Base-by-base conservation (phyloP, 2,797 vertebrate species). In the Oryzias sinensis region DNA sequence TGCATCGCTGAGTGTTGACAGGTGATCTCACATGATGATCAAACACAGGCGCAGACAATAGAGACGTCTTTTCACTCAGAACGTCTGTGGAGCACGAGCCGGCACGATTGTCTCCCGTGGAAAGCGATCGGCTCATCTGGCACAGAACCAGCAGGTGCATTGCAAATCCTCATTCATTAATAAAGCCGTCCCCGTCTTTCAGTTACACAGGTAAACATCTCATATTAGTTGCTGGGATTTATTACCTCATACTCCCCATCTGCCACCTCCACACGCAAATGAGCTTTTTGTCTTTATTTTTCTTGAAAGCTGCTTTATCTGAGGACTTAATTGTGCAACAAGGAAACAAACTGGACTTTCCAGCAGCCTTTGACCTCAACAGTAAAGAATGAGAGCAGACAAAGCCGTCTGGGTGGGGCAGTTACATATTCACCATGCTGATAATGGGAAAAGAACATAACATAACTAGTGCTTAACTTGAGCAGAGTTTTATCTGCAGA, bases 101-200 rank as follows among this genome's bases (percentile, higher is more conserved):
- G 69, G 60, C 37, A 70, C 74, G 56, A 68, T 84, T 84, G 70
- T 80, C 58, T 69, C 40, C 65, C 64, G 52, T 87, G 89, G 89
- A 91, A 91, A 79, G 51, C 24, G 80, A 90, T 80, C 79, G 51
- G 7, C 63, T 50, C 56, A 49, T 49, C 51, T 84, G 82, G 82
- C 80, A 72, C 25, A 24, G 62, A 62, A 80, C 78, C 77, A 85
- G 82, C 86, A 88, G 89, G 80, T 87, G 84, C 86, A 87, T 89
- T 88, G 81, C 88, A 81, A 89, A 79, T 76, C 74, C 77, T 87
- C 83, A 88, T 91, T 67, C 72, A 91, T 92, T 85, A 85, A 74
- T 88, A 74, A 89, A 85, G 71, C 65, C 46, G 16, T 40, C 53
- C 29, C 3, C 24, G 72, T 85, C 83, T 82, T 88, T 86, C 53